These are phyloP conservation scores for Bimastos eiseni DNA, from an alignment of 2,888 invertebrate species.

Conservation along the genomic window DNA sequence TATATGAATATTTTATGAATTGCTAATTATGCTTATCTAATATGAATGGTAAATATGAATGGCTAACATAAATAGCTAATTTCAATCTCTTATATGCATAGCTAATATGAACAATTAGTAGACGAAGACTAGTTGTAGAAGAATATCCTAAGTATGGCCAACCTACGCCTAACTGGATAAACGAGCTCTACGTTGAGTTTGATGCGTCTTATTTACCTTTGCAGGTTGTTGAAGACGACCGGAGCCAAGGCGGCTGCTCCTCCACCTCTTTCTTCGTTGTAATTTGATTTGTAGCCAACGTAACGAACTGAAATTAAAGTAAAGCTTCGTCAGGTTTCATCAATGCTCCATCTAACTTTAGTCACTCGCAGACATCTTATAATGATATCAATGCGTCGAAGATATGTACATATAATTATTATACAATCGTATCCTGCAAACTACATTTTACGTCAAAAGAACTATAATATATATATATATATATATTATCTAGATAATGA, in stretches of 20 bases:
- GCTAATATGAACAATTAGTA: too few relatives aligned
- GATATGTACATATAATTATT: background rate
- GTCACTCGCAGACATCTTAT: too few relatives aligned
- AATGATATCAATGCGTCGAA: background rate
- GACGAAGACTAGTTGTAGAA: too few relatives aligned
- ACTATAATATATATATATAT: background rate
- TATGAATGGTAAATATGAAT: too few relatives aligned
- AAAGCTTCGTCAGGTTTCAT: background rate
- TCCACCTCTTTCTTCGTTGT: background rate
- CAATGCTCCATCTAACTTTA: background rate
- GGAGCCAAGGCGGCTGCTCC: background rate
- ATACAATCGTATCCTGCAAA: background rate
- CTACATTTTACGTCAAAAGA: background rate
- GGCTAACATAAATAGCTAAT: too few relatives aligned
- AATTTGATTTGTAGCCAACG: background rate
- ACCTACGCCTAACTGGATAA: too few relatives aligned
- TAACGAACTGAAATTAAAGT: slow-evolving; percentile 1
- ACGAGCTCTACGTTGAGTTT: too few relatives aligned
- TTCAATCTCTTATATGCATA: too few relatives aligned
- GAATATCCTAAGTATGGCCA: too few relatives aligned
- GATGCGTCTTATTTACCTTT: background rate
- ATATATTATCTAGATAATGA: background rate
- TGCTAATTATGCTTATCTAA: too few relatives aligned
- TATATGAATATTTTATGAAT: too few relatives aligned
- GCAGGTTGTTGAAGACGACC: background rate